phyloP scores from a whole-genome alignment of 2,797 vertebrate species.

The Etheostoma perlongum region DNA sequence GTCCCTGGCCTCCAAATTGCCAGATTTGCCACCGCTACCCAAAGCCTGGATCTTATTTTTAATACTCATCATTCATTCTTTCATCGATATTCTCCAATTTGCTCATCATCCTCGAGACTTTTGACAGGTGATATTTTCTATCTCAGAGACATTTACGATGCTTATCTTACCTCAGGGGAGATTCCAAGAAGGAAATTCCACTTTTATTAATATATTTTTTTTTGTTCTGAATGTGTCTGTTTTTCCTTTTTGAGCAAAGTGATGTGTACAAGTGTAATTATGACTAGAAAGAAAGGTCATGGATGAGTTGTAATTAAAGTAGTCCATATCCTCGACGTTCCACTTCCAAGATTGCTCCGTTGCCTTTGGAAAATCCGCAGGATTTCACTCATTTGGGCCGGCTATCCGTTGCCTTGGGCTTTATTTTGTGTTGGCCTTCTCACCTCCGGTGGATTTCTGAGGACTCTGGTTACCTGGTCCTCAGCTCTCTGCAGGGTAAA shows the following conservation, averaged over 20 bases:
- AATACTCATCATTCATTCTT: background rate
- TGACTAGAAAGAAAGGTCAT: background rate
- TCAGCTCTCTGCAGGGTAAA: too few relatives aligned
- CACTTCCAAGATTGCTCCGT: too few relatives aligned
- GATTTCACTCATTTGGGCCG: too few relatives aligned
- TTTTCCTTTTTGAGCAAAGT: background rate
- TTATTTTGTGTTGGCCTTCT: too few relatives aligned
- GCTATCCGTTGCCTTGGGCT: too few relatives aligned
- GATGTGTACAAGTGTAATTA: background rate
- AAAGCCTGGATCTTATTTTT: background rate
- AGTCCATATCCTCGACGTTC: too few relatives aligned
- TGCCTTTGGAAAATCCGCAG: too few relatives aligned
- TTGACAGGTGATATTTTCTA: slow-evolving; percentile 26
- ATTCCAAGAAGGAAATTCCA: background rate
- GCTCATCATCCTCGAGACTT: background rate
- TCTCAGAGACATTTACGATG: background rate
- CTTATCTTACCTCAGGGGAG: slow-evolving; percentile 10
- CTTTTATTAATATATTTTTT: background rate
- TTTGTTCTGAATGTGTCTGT: background rate
- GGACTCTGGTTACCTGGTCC: too few relatives aligned
- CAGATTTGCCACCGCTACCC: background rate
- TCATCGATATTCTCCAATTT: slow-evolving; percentile 5
- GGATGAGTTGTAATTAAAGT: background rate
- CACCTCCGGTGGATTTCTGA: too few relatives aligned
- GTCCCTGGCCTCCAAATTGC: background rate